Percentiles rank a stretch among this genome's conserved stretches.
Evolutionary conservation across 2,888 invertebrate species (phyloP).

Genomic region (Parasteatoda lunata): DNA sequence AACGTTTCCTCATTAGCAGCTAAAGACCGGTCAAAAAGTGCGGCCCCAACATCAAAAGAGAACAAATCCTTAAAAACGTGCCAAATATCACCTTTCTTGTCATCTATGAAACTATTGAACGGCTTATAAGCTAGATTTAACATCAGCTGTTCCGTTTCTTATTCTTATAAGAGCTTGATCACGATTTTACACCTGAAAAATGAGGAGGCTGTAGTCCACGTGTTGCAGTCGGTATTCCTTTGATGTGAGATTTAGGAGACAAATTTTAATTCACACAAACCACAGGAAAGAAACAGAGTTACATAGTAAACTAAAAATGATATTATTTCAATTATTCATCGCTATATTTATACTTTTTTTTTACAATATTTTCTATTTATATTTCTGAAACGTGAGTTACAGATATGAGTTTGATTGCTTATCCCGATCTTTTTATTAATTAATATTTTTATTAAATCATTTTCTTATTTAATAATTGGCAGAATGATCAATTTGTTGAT

Average conservation of each 20-base stretch:
- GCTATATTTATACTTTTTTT: no score
- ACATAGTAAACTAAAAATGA: constrained; percentile 2
- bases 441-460: no score
- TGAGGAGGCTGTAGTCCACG: neutral
- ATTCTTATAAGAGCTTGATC: neutral
- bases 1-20: no score
- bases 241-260: neutral
- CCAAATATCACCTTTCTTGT: neutral
- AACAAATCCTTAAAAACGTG: neutral
- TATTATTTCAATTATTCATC: constrained; percentile 11
- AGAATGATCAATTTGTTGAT: no score
- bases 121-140: neutral
- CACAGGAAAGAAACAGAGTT: neutral
- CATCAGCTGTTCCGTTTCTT: neutral
- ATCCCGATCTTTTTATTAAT: no score
- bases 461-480: no score
- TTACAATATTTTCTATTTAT: no score
- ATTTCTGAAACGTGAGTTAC: no score
- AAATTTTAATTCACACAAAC: neutral
- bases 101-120: neutral
- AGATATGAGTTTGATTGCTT: no score
- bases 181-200: constrained; percentile 3
- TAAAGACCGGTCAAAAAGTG: neutral
- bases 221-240: neutral
- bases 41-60: neutral